Conservation (phyloP, 2,797 vertebrate species). For the Onychomys leucogaster region DNA sequence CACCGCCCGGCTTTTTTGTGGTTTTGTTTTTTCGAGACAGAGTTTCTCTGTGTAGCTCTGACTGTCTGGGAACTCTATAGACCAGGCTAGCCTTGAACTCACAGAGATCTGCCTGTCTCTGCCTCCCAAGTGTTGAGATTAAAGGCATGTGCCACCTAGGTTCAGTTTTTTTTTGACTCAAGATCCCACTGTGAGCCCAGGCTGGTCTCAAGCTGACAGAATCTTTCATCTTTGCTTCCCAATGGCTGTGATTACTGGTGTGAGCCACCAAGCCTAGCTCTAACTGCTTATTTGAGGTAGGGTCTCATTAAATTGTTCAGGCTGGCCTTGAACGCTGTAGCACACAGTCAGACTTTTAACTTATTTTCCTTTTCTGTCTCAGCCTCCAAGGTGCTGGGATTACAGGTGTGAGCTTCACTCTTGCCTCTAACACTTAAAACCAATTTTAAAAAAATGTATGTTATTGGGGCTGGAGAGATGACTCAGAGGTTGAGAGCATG, state of each 20-base stretch:
- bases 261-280: neutral
- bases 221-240: neutral
- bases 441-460: neutral
- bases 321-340: neutral
- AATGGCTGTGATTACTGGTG: neutral
- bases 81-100: neutral
- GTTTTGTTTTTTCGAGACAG: neutral
- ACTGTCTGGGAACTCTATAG: neutral
- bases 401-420: neutral
- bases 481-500: neutral
- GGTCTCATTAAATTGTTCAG: neutral
- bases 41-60: neutral
- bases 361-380: neutral
- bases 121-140: neutral
- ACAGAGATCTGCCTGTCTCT: neutral
- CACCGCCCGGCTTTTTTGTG: neutral
- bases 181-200: neutral
- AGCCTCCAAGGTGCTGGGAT: neutral
- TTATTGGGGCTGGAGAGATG: neutral
- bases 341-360: neutral
- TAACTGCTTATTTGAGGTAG: neutral
- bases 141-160: neutral
- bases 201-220: neutral
- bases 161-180: neutral
- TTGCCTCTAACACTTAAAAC: neutral